Conservation (phyloP, 2,888 invertebrate species). For the Agrypnus murinus region DNA sequence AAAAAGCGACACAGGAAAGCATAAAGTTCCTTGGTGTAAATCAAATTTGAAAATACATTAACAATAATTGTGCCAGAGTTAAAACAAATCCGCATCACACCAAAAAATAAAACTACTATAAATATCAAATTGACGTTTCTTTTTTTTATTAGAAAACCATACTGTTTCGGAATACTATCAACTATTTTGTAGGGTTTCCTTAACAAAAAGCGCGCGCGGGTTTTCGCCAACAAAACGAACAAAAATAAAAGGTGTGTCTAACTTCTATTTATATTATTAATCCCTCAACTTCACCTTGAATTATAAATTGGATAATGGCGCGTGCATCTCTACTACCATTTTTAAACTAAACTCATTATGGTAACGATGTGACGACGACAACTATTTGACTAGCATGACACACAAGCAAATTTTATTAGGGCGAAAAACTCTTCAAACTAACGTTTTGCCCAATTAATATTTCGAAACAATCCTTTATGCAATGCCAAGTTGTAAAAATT, state of each 20-base stretch:
- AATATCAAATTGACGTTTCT: constrained; percentile 20
- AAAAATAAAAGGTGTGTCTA: constrained; percentile 40
- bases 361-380: neutral
- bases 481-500: too few relatives aligned
- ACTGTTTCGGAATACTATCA: too few relatives aligned
- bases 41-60: constrained; percentile 22
- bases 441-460: too few relatives aligned
- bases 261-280: constrained; percentile 44
- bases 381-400: neutral
- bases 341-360: neutral
- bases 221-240: constrained; percentile 24
- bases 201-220: too few relatives aligned
- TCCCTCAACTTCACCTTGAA: constrained; percentile 46
- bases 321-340: neutral
- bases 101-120: constrained; percentile 30
- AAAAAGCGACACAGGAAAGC: constrained; percentile 41
- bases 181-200: constrained; percentile 5
- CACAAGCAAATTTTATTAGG: too few relatives aligned
- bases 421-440: too few relatives aligned
- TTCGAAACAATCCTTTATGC: too few relatives aligned
- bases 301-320: constrained; percentile 33
- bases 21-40: constrained; percentile 28
- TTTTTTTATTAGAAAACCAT: neutral
- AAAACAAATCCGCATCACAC: constrained; percentile 9
- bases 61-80: constrained; percentile 21